A percentile compares a stretch with the other conserved stretches of the same genome.
Evolutionary conservation across 2,797 vertebrate species (phyloP).

Genomic region (Danio aesculapii): DNA sequence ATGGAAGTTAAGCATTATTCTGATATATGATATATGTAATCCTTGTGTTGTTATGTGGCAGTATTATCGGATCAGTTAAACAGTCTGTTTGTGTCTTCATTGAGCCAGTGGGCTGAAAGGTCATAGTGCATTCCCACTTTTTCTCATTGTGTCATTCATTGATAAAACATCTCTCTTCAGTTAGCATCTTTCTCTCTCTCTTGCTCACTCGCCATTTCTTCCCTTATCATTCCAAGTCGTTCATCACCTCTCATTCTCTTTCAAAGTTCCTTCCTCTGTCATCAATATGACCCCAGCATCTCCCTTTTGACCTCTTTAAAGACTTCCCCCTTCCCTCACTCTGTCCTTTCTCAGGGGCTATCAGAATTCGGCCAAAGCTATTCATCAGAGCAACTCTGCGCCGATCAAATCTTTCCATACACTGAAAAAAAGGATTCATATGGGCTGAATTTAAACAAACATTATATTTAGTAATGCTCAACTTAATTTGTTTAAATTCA

Average conservation of each 20-base stretch:
- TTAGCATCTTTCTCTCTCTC: slow-evolving; percentile 31
- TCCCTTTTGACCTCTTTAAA: slow-evolving; percentile 44
- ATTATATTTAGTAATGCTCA: no score
- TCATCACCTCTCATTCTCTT: slow-evolving; percentile 60
- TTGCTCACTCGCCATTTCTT: slow-evolving; percentile 36
- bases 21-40: background rate
- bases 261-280: slow-evolving; percentile 55
- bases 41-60: no score
- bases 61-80: background rate
- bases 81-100: slow-evolving; percentile 30
- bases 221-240: slow-evolving; percentile 54
- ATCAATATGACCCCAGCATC: slow-evolving; percentile 59
- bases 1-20: background rate
- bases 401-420: slow-evolving; percentile 26
- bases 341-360: slow-evolving; percentile 50
- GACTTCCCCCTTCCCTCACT: slow-evolving; percentile 17
- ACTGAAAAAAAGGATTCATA: no score
- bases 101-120: slow-evolving; percentile 35
- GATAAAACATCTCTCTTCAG: slow-evolving; percentile 45
- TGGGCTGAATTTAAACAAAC: no score
- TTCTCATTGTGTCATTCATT: slow-evolving; percentile 29
- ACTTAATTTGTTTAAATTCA: no score
- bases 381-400: slow-evolving; percentile 54
- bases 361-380: slow-evolving; percentile 49
- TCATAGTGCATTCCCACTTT: slow-evolving; percentile 49